Conservation (phyloP, 2,888 invertebrate species). For the Drosophila anceps region DNA sequence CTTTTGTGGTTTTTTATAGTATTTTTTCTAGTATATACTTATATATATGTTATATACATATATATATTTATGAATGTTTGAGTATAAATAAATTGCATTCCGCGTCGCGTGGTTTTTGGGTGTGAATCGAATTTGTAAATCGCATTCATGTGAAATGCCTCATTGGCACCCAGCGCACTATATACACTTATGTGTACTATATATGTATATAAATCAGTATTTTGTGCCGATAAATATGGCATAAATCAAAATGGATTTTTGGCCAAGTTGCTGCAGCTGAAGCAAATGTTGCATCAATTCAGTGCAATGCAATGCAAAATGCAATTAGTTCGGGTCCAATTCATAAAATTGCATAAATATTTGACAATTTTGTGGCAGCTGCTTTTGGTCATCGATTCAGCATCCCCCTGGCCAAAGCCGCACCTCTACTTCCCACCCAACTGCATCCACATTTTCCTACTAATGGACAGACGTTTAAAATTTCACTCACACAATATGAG, state of each 20-base stretch:
- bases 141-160: conserved; percentile 48
- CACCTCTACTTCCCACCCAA: neutral
- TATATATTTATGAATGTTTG: conserved; percentile 21
- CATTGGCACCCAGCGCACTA: conserved; percentile 38
- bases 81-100: conserved; percentile 35
- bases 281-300: conserved; percentile 61
- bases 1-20: conserved; percentile 34
- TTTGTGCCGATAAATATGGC: conserved; percentile 61
- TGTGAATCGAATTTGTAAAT: conserved; percentile 52
- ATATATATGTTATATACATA: neutral
- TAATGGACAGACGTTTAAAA: conserved; percentile 42
- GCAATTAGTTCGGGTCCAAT: conserved; percentile 82
- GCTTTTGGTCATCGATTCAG: conserved; percentile 35
- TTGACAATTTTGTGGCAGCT: conserved; percentile 68
- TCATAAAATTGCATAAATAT: conserved; percentile 59
- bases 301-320: conserved; percentile 42
- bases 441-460: conserved; percentile 16
- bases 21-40: conserved; percentile 1
- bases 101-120: conserved; percentile 18
- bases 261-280: conserved; percentile 38
- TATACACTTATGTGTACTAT: neutral
- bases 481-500: conserved; percentile 45
- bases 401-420: neutral
- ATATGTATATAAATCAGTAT: conserved; percentile 12
- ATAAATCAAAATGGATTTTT: conserved; percentile 66